Base-by-base conservation (phyloP, 2,113 vertebrate species). In the Pachypanchax playfairii region DNA sequence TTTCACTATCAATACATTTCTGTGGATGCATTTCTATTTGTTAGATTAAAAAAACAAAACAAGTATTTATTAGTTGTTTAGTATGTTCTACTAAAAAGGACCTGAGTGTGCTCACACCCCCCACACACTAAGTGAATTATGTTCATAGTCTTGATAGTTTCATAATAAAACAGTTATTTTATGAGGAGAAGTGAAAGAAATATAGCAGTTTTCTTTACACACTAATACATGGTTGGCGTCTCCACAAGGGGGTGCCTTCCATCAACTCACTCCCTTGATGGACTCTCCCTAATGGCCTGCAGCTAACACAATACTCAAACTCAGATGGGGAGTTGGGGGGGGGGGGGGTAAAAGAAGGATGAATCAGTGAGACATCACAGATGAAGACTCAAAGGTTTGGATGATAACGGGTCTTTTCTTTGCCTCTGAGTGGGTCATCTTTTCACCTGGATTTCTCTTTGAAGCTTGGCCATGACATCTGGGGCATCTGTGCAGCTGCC, bases 201-300 rank as follows among this genome's bases (percentile, higher is more conserved):
- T 12, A 6, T 17, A 33, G 5, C 24, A 17, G 2, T 21, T 53
- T 55, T 14, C 15, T 47, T 24, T 12, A 50, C 39, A 2, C 43
- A 9, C 22, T n/a, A 35, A 24, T 59, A 41, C 28, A 21, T 65
- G 18, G 36, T 49, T 15, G 60, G 49, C 66, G 39, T 70, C 69
- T 75, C 85, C 88, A 86, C 85, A 68, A 87, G 82, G 75, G 83
- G 85, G 85, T 67, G 70, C 43, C 50, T 82, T 24, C 62, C 44
- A 48, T 71, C 72, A 57, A 17, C 21, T 1, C 47, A 57, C 48
- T 28, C 22, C 22, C 25, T 36, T 44, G 42, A 39, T 44, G 60
- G 41, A 38, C 60, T 28, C 43, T 61, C 80, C 51, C 66, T 62
- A 49, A 55, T 54, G 73, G 28, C 47, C 46, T 24, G 55, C 22